Conservation (phyloP, 2,797 vertebrate species). For the Rhinoraja longicauda region DNA sequence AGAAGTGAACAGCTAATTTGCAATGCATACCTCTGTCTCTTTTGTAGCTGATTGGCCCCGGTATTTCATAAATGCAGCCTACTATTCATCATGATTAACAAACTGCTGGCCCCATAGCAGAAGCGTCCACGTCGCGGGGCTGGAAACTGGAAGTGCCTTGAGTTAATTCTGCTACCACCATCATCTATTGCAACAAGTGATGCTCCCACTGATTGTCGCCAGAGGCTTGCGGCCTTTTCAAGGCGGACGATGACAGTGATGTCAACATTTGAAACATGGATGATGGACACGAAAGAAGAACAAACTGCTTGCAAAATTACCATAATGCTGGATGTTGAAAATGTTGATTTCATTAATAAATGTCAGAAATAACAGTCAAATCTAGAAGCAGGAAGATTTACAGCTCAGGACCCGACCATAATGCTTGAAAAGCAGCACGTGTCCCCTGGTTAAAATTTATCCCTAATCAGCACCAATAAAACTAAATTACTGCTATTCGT, state of each 20-base stretch:
- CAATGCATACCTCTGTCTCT: not conserved
- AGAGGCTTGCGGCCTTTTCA: no score
- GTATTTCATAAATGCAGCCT: not conserved
- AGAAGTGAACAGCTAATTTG: not conserved
- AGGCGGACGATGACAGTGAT: no score
- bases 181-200: no score
- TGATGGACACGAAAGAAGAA: no score
- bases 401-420: not conserved
- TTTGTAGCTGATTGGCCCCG: not conserved
- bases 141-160: no score
- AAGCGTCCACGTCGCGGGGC: no score
- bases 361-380: not conserved
- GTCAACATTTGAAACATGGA: no score
- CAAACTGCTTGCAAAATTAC: not conserved
- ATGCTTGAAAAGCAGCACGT: not conserved
- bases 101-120: no score
- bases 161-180: no score
- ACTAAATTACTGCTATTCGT: not conserved
- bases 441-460: not conserved
- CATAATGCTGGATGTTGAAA: not conserved
- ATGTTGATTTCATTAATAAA: not conserved
- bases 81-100: not conserved
- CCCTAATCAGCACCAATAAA: constrained; percentile 5
- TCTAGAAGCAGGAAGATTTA: not conserved
- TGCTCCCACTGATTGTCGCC: no score